phyloP scores from a whole-genome alignment of 1,140 invertebrate species.

The Rhopalosiphum padi region DNA sequence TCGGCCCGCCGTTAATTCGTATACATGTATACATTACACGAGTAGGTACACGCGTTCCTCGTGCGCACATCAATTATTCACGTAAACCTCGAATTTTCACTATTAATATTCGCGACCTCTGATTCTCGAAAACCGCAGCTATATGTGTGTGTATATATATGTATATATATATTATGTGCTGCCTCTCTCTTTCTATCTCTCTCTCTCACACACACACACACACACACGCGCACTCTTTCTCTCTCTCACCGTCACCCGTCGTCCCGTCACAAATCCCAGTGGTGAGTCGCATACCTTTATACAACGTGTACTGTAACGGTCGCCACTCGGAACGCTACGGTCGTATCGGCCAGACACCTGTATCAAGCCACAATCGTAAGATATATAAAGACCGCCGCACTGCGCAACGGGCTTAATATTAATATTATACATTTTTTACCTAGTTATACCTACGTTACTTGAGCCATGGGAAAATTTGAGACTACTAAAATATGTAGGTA shows the following conservation, averaged over 20 bases:
- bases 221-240: neutral
- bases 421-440: neutral
- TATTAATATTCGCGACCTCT: conserved; percentile 19
- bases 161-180: neutral
- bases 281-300: neutral
- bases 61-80: conserved; percentile 10
- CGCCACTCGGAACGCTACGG: neutral
- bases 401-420: neutral
- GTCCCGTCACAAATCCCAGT: neutral
- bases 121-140: neutral
- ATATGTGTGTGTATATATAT: neutral
- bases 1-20: neutral
- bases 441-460: neutral
- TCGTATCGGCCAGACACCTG: neutral
- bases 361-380: too few relatives aligned
- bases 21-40: neutral
- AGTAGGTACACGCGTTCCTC: neutral
- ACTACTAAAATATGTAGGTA: too few relatives aligned
- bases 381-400: neutral
- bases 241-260: neutral
- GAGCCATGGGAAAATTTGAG: neutral
- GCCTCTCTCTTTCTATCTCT: neutral
- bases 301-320: neutral
- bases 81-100: conserved; percentile 16
- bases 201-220: neutral